Conservation (phyloP, 2,113 vertebrate species). For the Balaeniceps rex region DNA sequence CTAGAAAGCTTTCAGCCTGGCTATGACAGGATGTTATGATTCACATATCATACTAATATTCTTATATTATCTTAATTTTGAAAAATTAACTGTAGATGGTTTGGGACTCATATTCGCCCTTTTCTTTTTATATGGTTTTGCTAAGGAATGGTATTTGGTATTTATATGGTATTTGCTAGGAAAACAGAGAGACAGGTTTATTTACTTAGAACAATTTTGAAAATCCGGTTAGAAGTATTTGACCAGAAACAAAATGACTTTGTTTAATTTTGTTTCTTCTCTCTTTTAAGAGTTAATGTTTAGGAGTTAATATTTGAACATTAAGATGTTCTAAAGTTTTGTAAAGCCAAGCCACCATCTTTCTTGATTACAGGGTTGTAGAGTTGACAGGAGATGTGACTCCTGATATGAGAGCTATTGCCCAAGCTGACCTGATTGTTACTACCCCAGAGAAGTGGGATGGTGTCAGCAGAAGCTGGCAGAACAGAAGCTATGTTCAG, state of each 20-base stretch:
- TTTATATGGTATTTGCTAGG: not conserved
- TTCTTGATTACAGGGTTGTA: conserved; percentile 83
- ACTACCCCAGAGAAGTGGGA: conserved; percentile 99
- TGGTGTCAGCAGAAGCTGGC: conserved; percentile 97
- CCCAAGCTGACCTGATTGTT: conserved; percentile 94
- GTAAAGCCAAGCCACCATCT: not conserved
- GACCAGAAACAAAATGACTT: not conserved
- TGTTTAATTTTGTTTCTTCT: not conserved
- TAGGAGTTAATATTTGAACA: not conserved
- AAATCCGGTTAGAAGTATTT: not conserved
- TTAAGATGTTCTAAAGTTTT: not conserved
- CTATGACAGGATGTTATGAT: not conserved
- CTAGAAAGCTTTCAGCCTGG: not conserved
- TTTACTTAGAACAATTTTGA: not conserved
- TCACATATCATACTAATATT: not conserved
- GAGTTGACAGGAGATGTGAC: conserved; percentile 96
- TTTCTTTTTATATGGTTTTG: not conserved
- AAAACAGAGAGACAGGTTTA: not conserved
- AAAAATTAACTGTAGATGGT: not conserved
- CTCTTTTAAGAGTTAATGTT: not conserved
- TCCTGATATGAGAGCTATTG: conserved; percentile 94
- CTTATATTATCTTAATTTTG: not conserved
- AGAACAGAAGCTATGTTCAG: conserved; percentile 95
- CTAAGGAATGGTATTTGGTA: not conserved
- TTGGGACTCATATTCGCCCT: not conserved